These are phyloP conservation scores for Drosophila burlai DNA, from an alignment of 1,140 invertebrate species.

Conservation along the genomic window DNA sequence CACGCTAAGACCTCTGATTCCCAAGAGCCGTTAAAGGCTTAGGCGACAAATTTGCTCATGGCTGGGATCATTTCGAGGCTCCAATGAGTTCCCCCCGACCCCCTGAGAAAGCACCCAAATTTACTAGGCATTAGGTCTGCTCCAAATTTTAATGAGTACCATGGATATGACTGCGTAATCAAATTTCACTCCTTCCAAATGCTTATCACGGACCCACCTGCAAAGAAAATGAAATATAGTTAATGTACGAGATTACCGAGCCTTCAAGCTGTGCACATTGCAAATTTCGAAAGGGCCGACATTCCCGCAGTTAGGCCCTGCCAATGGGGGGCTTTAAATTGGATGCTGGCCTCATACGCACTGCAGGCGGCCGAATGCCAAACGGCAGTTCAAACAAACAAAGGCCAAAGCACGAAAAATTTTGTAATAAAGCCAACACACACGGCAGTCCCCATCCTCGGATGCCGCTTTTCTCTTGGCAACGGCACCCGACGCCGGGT, in stretches of 20 bases:
- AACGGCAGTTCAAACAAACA: slow-evolving; percentile 61
- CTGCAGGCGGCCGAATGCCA: slow-evolving; percentile 43
- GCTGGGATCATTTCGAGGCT: not conserved
- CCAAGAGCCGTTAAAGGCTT: slow-evolving; percentile 26
- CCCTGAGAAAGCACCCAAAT: not conserved
- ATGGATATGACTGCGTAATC: slow-evolving; percentile 10
- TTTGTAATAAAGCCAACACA: slow-evolving; percentile 67
- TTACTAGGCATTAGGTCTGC: slow-evolving; percentile 12
- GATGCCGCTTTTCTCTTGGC: slow-evolving; percentile 43
- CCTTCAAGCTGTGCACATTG: slow-evolving; percentile 40
- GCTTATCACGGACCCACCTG: slow-evolving; percentile 15
- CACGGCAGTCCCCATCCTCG: slow-evolving; percentile 6
- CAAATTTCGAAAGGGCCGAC: slow-evolving; percentile 50
- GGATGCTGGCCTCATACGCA: slow-evolving; percentile 18
- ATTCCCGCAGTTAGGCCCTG: slow-evolving; percentile 6
- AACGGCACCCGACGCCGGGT: slow-evolving; percentile 32
- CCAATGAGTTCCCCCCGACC: not conserved
- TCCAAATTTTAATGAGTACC: slow-evolving; percentile 15
- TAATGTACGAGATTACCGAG: slow-evolving; percentile 15
- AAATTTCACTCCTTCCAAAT: slow-evolving; percentile 23
- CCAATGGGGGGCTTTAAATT: slow-evolving; percentile 29
- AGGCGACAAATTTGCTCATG: slow-evolving; percentile 38
- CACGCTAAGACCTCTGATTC: slow-evolving; percentile 42
- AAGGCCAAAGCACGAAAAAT: slow-evolving; percentile 67
- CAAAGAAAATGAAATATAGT: slow-evolving; percentile 29